Evolutionary conservation across 2,888 invertebrate genomes (phyloP).

Genomic region (Pemphredon lugubris): DNA sequence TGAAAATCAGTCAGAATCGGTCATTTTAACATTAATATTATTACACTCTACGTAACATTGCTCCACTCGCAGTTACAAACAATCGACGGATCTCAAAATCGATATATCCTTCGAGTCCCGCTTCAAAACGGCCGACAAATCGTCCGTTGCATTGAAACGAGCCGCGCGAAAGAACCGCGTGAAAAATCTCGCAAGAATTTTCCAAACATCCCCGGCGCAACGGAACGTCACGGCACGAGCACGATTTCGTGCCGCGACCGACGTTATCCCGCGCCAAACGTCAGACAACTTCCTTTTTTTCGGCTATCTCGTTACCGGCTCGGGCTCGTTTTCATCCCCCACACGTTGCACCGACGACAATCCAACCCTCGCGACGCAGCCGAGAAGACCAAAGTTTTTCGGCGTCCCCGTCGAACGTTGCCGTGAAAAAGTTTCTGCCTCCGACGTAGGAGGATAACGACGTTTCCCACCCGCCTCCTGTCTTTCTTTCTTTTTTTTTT

Average conservation of each 20-base stretch:
- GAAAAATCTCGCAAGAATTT: background rate
- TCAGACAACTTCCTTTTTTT: background rate
- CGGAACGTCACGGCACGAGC: too few relatives aligned
- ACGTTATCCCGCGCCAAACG: background rate
- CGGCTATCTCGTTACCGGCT: constrained; percentile 12
- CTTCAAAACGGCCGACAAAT: too few relatives aligned
- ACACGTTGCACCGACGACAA: background rate
- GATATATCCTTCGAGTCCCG: too few relatives aligned
- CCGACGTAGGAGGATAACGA: too few relatives aligned
- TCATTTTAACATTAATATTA: too few relatives aligned
- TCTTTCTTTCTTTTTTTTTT: constrained; percentile 9
- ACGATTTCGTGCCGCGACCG: background rate
- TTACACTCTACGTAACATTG: too few relatives aligned
- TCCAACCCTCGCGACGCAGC: background rate
- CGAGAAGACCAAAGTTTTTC: constrained; percentile 26
- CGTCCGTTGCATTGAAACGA: constrained; percentile 11
- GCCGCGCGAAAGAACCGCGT: background rate
- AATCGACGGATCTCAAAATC: too few relatives aligned
- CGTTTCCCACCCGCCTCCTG: too few relatives aligned
- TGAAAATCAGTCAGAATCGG: too few relatives aligned
- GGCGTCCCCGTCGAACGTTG: background rate
- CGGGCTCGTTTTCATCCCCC: background rate
- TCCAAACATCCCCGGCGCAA: background rate
- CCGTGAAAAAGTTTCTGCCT: constrained; percentile 23
- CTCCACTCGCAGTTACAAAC: too few relatives aligned